Evolutionary conservation across 2,888 invertebrate genomes (phyloP).

Genomic region (Scotopteryx bipunctaria): DNA sequence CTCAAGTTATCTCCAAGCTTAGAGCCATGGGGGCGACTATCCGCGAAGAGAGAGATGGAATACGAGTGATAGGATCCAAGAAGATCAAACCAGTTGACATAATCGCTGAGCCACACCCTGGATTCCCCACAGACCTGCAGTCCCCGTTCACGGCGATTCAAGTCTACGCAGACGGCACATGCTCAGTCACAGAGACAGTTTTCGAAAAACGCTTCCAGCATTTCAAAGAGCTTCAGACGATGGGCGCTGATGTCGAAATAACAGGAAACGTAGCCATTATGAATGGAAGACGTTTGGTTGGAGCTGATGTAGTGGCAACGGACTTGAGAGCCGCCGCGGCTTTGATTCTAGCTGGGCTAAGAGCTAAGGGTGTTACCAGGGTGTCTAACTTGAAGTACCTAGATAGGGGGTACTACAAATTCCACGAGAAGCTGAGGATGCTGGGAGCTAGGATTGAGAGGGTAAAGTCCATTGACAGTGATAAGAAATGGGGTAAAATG

Average conservation of each 20-base stretch:
- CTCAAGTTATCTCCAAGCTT: conserved; percentile 16
- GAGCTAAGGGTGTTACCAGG: conserved; percentile 18
- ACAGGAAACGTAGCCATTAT: conserved; percentile 10
- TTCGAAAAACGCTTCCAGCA: conserved; percentile 29
- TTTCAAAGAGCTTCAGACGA: conserved; percentile 18
- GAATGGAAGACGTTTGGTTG: no score
- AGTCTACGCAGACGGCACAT: conserved; percentile 16
- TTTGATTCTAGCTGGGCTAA: conserved; percentile 20
- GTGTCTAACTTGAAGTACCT: conserved; percentile 21
- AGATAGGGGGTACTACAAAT: conserved; percentile 28
- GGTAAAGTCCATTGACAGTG: no score
- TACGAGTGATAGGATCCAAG: conserved; percentile 23
- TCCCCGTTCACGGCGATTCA: conserved; percentile 21
- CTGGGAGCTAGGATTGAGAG: conserved; percentile 16
- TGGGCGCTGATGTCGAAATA: conserved; percentile 18
- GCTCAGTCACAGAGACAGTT: conserved; percentile 20
- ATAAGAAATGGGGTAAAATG: background rate
- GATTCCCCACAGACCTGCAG: conserved; percentile 31
- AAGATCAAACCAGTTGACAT: conserved; percentile 20
- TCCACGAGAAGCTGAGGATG: conserved; percentile 21
- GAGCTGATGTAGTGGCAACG: conserved; percentile 11
- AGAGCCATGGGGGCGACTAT: conserved; percentile 18
- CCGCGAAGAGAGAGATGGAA: conserved; percentile 17
- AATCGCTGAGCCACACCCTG: conserved; percentile 19
- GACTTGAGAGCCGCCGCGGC: conserved; percentile 29